A percentile compares a stretch with the other conserved stretches of the same genome.
These are phyloP conservation scores for Schizaphis graminum DNA, from an alignment of 2,888 invertebrate genomes.

Conservation along the genomic window DNA sequence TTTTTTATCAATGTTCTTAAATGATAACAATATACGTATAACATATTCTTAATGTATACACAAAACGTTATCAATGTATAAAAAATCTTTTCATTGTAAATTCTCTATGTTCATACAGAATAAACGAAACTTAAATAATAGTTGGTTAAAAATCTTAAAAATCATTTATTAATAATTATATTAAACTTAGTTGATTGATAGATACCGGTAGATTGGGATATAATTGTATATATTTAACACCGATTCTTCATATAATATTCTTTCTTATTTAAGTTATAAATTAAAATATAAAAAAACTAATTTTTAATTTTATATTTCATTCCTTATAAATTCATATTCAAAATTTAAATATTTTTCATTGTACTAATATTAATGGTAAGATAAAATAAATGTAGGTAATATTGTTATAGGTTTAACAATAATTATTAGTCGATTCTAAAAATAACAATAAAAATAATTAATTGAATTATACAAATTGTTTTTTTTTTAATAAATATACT, in stretches of 20 bases:
- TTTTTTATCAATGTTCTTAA: background rate
- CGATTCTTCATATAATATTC: background rate
- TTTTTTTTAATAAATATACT: background rate
- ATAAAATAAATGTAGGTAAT: background rate
- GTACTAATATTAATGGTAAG: background rate
- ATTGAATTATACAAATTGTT: background rate
- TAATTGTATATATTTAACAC: background rate
- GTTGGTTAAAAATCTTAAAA: background rate
- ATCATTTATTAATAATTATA: background rate
- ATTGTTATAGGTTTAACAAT: background rate
- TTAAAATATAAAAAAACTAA: background rate
- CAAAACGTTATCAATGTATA: background rate
- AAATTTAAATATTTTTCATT: background rate
- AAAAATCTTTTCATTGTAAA: background rate
- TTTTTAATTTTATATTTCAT: background rate
- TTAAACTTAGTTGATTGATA: background rate
- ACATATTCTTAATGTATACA: background rate
- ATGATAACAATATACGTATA: background rate
- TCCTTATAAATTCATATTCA: background rate
- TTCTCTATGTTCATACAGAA: background rate
- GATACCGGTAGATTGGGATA: background rate
- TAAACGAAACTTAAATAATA: background rate
- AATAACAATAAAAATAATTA: background rate
- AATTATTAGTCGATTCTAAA: background rate
- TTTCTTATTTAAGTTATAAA: background rate